Percentiles rank a stretch among this genome's conserved stretches.
These are phyloP conservation scores for Tolypeutes matacus DNA, from an alignment of 2,797 vertebrate species.

Conservation along the genomic window DNA sequence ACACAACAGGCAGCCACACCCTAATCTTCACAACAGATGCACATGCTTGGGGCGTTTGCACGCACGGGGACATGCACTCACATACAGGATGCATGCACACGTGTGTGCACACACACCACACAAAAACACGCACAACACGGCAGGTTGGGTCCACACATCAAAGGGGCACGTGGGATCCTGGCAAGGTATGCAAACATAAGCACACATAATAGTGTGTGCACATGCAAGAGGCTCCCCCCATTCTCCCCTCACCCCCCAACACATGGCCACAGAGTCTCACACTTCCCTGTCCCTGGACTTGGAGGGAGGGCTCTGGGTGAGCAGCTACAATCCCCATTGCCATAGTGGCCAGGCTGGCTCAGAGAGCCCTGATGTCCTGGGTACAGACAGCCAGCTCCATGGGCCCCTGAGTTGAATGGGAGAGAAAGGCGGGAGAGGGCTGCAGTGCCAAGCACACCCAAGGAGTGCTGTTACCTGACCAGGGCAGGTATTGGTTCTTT, in stretches of 20 bases:
- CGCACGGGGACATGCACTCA: too few species aligned
- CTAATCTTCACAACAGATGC: background rate
- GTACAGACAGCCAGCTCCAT: background rate
- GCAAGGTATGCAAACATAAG: background rate
- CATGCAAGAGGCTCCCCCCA: background rate
- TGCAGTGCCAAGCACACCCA: slow-evolving; percentile 79
- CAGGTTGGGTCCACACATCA: background rate
- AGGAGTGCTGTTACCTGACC: slow-evolving; percentile 86
- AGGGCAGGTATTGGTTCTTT: slow-evolving; percentile 82
- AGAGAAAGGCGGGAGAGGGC: too few species aligned
- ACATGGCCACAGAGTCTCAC: too few species aligned
- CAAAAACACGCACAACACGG: too few species aligned
- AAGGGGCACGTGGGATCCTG: rapidly evolving
- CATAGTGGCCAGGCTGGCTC: background rate
- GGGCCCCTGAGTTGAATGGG: too few species aligned
- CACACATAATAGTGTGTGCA: too few species aligned
- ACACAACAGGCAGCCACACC: too few species aligned
- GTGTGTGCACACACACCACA: background rate
- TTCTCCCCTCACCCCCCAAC: too few species aligned
- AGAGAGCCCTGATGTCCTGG: background rate
- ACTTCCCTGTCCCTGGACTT: too few species aligned
- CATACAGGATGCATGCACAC: background rate
- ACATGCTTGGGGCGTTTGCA: background rate
- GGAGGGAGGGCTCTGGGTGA: background rate
- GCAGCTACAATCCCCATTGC: background rate